A percentile compares a stretch with the other conserved stretches of the same genome.
Conservation (phyloP, 2,888 invertebrate species). For the Drosophila yooni region DNA sequence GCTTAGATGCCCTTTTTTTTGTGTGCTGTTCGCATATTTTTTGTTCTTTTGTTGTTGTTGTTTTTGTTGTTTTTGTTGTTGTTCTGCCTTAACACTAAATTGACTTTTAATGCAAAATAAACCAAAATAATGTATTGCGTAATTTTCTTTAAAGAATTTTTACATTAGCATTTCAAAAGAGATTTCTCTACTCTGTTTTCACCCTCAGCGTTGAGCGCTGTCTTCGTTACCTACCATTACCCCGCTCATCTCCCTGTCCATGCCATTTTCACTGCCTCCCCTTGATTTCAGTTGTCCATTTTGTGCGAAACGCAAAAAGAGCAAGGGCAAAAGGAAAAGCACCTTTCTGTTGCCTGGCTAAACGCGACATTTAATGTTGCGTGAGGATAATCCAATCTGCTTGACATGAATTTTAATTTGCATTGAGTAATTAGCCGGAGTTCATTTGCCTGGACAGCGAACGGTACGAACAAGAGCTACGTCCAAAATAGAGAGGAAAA, state of each 20-base stretch:
- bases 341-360: conserved; percentile 66
- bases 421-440: conserved; percentile 81
- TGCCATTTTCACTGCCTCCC: conserved; percentile 37
- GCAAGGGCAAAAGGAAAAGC: conserved; percentile 35
- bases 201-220: conserved; percentile 29
- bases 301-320: conserved; percentile 33
- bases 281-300: conserved; percentile 63
- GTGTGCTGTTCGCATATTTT: conserved; percentile 40
- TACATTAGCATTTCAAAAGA: conserved; percentile 82
- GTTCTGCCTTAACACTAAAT: conserved; percentile 77
- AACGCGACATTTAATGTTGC: conserved; percentile 80
- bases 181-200: conserved; percentile 63
- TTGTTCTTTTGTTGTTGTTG: conserved; percentile 20
- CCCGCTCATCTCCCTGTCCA: conserved; percentile 1
- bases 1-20: conserved; percentile 52
- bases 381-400: conserved; percentile 82
- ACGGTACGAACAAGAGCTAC: conserved; percentile 14
- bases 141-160: conserved; percentile 81
- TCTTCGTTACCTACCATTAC: conserved; percentile 30
- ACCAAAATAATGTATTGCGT: conserved; percentile 82
- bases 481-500: conserved; percentile 7
- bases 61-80: conserved; percentile 15
- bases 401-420: conserved; percentile 82
- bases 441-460: conserved; percentile 64
- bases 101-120: conserved; percentile 82